These are phyloP conservation scores for Pissodes strobi DNA, from an alignment of 1,140 invertebrate species.

Conservation along the genomic window DNA sequence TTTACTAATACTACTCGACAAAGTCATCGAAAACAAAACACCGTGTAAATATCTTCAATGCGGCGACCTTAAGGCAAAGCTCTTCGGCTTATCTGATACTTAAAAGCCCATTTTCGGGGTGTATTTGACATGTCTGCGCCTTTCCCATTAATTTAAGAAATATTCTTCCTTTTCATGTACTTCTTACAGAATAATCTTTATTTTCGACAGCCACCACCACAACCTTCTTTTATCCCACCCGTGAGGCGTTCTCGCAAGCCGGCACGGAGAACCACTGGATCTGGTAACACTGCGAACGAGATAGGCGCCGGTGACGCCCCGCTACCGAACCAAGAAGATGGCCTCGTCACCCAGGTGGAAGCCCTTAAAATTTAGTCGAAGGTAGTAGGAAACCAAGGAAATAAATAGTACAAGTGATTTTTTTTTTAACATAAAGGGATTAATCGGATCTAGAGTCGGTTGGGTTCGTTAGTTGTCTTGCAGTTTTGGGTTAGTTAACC, in stretches of 20 bases:
- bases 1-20: too few relatives aligned
- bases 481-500: too few relatives aligned
- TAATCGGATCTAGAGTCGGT: not conserved
- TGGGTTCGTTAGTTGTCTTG: too few relatives aligned
- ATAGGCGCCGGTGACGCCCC: constrained; percentile 52
- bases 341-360: constrained; percentile 44
- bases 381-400: constrained; percentile 3
- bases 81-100: too few relatives aligned
- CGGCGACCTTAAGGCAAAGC: too few relatives aligned
- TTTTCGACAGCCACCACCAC: constrained; percentile 13
- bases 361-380: constrained; percentile 45
- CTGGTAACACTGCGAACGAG: constrained; percentile 36
- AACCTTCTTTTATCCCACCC: constrained; percentile 13
- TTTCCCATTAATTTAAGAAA: too few relatives aligned
- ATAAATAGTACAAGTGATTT: constrained; percentile 2
- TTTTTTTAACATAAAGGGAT: not conserved
- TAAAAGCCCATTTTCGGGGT: too few relatives aligned
- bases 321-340: constrained; percentile 38
- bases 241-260: constrained; percentile 22
- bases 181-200: too few relatives aligned
- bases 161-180: too few relatives aligned
- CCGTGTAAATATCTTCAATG: too few relatives aligned
- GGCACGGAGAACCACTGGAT: constrained; percentile 11
- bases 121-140: too few relatives aligned
- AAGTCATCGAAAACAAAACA: too few relatives aligned